Evolutionary conservation across 2,113 vertebrate genomes (phyloP).

Genomic region (Pomatostomus ruficeps): DNA sequence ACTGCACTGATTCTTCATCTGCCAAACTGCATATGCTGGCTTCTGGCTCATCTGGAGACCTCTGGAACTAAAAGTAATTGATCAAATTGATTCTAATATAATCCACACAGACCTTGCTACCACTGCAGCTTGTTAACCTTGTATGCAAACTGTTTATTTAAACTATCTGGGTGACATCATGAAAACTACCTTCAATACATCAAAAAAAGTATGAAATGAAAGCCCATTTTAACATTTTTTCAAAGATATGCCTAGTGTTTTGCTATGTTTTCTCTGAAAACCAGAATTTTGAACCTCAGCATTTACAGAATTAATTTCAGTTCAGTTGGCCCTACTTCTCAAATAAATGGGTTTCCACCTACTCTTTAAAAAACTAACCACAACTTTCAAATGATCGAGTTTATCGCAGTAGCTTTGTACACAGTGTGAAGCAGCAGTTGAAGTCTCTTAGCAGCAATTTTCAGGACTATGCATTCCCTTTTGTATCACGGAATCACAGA

Average conservation of each 20-base stretch:
- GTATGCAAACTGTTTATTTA: conserved; percentile 73
- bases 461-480: neutral
- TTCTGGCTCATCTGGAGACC: conserved; percentile 79
- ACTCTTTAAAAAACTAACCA: neutral
- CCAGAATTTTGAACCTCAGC: neutral
- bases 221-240: conserved; percentile 37
- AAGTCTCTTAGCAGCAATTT: neutral
- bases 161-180: conserved; percentile 71
- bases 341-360: neutral
- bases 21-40: conserved; percentile 74
- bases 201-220: conserved; percentile 50
- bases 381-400: neutral
- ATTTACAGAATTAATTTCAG: neutral
- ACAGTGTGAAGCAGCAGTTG: neutral
- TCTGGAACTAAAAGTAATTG: conserved; percentile 75
- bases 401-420: neutral
- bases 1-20: conserved; percentile 78
- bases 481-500: neutral
- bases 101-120: conserved; percentile 60
- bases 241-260: neutral
- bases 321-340: neutral
- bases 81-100: conserved; percentile 76
- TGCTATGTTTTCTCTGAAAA: neutral
- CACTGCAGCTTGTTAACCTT: conserved; percentile 71
- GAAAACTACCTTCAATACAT: conserved; percentile 61